Evolutionary conservation across 2,797 vertebrate genomes (phyloP), one percentile per base, ranked within the genome.

Genomic region (Scyliorhinus canicula): DNA sequence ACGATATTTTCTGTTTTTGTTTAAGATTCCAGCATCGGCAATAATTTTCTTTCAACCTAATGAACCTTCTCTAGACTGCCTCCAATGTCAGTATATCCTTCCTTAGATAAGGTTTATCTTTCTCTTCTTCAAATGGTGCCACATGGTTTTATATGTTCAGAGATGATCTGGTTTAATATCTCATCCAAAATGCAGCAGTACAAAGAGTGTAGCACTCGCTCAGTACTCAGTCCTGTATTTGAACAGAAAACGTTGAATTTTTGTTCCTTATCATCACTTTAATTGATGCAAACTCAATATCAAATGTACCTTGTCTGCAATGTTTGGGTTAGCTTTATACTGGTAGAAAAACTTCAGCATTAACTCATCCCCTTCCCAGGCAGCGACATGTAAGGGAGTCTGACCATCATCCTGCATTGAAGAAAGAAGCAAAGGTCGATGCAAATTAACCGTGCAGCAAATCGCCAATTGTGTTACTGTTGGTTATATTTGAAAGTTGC

Each of bases 281-380:
- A 91, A 24, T 24, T 60, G 16, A 90, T 40, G 35, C 1, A 7
- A 44, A 74, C 14, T 74, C n/a, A 47, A n/a, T 0, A 47, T 14
- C 35, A 21, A 35, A 60, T 16, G 31, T 95, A 97, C 95, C 95
- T 96, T 96, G 60, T 96, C 95, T 95, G 44, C 24, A 31, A 95
- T 95, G 50, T 95, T 96, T 31, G 95, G 71, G 95, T 96, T 96
- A 95, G 96, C 96, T 86, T 96, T 96, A 95, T 95, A 96, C 8
- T 96, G 96, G 31, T 96, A 95, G 91, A 97, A 95, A 55, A 96
- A 95, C 11, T 93, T 96, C 96, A 97, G 95, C 95, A 96, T 96
- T 31, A 95, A 86, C 74, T 97, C 95, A 84, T 96, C 95, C 2
- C 95, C 95, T 95, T 96, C 95, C 85, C 57, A 95, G 28, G 95